phyloP scores from a whole-genome alignment of 1,140 invertebrate species.

The Thalassaphorura encarpata region DNA sequence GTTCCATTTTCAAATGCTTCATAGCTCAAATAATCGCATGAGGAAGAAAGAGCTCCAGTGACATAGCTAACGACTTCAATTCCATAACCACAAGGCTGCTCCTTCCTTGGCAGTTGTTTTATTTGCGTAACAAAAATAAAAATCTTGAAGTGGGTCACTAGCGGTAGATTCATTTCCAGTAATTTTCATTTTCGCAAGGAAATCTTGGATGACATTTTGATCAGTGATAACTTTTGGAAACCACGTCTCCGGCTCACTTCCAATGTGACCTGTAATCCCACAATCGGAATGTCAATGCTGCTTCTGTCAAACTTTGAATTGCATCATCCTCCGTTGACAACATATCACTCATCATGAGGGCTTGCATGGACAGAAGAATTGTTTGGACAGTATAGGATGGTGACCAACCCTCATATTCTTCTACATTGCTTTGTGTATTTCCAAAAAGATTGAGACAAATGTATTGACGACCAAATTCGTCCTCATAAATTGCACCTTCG shows the following conservation, averaged over 20 bases:
- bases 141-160: background rate
- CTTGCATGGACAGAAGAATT: conserved; percentile 11
- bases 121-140: conserved; percentile 12
- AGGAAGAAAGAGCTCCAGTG: background rate
- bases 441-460: conserved; percentile 16
- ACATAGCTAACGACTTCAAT: conserved; percentile 2
- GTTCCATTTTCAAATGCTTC: background rate
- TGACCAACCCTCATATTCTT: conserved; percentile 10
- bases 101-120: background rate
- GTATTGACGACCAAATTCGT: background rate
- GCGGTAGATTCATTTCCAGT: background rate
- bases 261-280: background rate
- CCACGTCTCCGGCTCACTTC: background rate
- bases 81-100: conserved; percentile 7
- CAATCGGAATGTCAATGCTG: conserved; percentile 1
- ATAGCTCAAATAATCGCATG: conserved; percentile 11
- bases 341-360: conserved; percentile 8
- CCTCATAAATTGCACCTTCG: background rate
- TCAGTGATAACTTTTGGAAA: conserved; percentile 7
- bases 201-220: background rate
- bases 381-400: conserved; percentile 11
- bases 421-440: background rate
- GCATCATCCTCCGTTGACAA: background rate
- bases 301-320: background rate
- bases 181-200: background rate